Percentiles rank a stretch among this genome's conserved stretches.
These are phyloP conservation scores for Elysia chlorotica DNA, from an alignment of 1,140 invertebrate genomes.

Conservation along the genomic window DNA sequence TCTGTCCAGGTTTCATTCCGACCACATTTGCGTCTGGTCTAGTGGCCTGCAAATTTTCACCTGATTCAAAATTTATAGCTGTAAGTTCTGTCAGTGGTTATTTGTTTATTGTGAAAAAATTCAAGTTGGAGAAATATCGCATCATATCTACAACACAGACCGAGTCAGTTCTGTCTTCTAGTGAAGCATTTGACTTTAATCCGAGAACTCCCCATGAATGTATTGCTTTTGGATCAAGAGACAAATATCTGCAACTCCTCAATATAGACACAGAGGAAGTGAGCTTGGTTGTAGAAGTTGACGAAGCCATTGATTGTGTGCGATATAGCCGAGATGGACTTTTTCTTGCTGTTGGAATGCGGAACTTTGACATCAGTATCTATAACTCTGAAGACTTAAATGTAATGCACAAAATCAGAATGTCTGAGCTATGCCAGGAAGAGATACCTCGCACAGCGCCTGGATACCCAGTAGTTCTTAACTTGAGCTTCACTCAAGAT, in stretches of 20 bases:
- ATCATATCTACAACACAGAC: constrained; percentile 27
- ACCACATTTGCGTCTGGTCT: constrained; percentile 29
- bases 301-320: constrained; percentile 21
- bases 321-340: constrained; percentile 26
- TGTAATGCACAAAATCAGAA: constrained; percentile 4
- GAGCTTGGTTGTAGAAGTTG: background rate
- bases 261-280: constrained; percentile 23
- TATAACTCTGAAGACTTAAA: constrained; percentile 5
- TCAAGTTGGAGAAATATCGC: constrained; percentile 13
- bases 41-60: constrained; percentile 44
- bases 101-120: constrained; percentile 30
- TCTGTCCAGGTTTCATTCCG: constrained; percentile 30
- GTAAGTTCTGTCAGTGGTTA: constrained; percentile 28
- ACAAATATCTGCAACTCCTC: constrained; percentile 28
- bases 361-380: constrained; percentile 16
- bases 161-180: constrained; percentile 23
- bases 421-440: constrained; percentile 20
- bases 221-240: constrained; percentile 30
- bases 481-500: constrained; percentile 29
- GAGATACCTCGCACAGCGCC: background rate
- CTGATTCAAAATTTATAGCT: constrained; percentile 36
- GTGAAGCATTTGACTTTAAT: constrained; percentile 40
- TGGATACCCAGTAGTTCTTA: constrained; percentile 17
- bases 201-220: constrained; percentile 28
- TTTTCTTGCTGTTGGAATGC: constrained; percentile 17